A percentile compares a stretch with the other conserved stretches of the same genome.
Evolutionary conservation across 2,888 invertebrate species (phyloP).

Genomic region (Rhodophaea formosa): DNA sequence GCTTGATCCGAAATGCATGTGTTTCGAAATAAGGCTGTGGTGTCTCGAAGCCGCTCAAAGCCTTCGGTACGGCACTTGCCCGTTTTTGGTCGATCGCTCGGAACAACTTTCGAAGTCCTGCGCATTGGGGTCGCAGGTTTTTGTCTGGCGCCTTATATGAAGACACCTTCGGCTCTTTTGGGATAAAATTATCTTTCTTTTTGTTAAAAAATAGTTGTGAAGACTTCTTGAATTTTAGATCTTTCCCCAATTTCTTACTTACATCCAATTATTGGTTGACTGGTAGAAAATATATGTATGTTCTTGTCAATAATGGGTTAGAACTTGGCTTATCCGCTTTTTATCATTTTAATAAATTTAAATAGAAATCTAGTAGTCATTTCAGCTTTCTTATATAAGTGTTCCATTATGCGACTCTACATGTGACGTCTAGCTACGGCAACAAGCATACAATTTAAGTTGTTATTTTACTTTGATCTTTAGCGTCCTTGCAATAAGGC

Average conservation of each 20-base stretch:
- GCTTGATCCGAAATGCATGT: not conserved
- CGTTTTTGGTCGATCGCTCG: slow-evolving; percentile 50
- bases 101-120: slow-evolving; percentile 61
- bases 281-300: no score
- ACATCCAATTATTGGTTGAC: not conserved
- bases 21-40: slow-evolving; percentile 7
- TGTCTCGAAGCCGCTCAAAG: slow-evolving; percentile 2
- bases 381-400: not conserved
- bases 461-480: slow-evolving; percentile 14
- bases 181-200: not conserved
- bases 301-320: no score
- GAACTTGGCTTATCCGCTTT: no score
- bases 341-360: no score
- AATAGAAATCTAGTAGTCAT: not conserved
- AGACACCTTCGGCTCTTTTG: slow-evolving; percentile 26
- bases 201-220: not conserved
- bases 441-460: not conserved
- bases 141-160: slow-evolving; percentile 41
- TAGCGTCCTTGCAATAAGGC: slow-evolving; percentile 9
- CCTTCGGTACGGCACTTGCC: slow-evolving; percentile 30
- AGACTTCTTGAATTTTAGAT: not conserved
- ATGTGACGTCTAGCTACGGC: no score
- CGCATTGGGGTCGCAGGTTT: slow-evolving; percentile 48
- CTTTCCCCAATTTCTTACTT: no score
- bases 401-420: not conserved